Evolutionary conservation across 92 coral and sea anemone species (phyloP).

Genomic region (Zoanthus gigantus): DNA sequence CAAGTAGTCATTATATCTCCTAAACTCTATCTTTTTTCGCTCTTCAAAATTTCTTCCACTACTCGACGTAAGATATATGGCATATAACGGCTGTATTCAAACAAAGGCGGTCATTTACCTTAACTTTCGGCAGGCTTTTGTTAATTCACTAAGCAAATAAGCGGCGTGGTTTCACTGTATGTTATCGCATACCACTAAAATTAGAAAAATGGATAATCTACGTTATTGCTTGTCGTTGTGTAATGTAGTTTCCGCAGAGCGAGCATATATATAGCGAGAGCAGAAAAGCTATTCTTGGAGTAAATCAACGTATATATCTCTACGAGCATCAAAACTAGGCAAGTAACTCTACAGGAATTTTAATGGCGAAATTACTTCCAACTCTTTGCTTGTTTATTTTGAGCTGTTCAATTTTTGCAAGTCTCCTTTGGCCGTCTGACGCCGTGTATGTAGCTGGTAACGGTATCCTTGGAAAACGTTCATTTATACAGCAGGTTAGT

Average conservation of each 20-base stretch:
- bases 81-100: too few species aligned
- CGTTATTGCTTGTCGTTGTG: background rate
- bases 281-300: background rate
- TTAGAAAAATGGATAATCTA: background rate
- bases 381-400: background rate
- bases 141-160: background rate
- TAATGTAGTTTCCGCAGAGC: background rate
- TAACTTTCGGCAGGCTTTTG: too few species aligned
- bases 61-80: too few species aligned
- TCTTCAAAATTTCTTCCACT: too few species aligned
- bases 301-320: background rate
- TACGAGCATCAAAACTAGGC: background rate
- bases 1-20: too few species aligned
- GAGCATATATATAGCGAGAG: background rate
- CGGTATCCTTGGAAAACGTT: background rate
- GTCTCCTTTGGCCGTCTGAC: background rate
- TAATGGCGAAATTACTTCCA: background rate
- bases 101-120: too few species aligned
- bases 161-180: background rate
- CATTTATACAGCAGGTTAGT: background rate
- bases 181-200: background rate
- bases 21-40: too few species aligned
- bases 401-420: background rate
- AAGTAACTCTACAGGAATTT: background rate
- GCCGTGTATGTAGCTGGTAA: background rate